A percentile compares a stretch with the other conserved stretches of the same genome.
phyloP scores from a whole-genome alignment of 1,140 invertebrate species.

The Eulimnadia texana region DNA sequence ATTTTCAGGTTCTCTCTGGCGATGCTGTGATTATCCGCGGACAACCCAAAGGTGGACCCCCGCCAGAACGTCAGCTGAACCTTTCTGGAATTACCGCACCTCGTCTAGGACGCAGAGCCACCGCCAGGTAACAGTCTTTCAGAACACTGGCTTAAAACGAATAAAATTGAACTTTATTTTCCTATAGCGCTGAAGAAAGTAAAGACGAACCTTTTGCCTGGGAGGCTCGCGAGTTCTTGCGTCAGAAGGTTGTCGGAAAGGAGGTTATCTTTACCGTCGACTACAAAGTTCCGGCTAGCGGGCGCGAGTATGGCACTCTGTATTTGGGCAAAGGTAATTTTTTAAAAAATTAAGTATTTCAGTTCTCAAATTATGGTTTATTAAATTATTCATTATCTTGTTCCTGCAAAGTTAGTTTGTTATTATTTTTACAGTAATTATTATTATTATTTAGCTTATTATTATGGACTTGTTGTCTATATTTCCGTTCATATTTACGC shows the following conservation, averaged over 20 bases:
- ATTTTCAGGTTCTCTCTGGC: conserved; percentile 67
- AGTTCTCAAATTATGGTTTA: no score
- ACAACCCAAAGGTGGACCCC: conserved; percentile 55
- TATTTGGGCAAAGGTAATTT: conserved; percentile 61
- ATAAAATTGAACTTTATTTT: no score
- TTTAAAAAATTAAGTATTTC: not conserved
- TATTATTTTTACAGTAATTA: no score
- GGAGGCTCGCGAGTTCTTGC: conserved; percentile 86
- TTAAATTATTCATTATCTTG: no score
- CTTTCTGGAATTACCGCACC: conserved; percentile 84
- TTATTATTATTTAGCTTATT: no score
- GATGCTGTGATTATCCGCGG: conserved; percentile 78
- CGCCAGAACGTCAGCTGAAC: conserved; percentile 76
- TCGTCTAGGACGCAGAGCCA: conserved; percentile 62
- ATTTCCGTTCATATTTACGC: conserved; percentile 19
- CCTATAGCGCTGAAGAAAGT: conserved; percentile 41
- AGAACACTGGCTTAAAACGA: conserved; percentile 21
- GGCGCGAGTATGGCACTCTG: conserved; percentile 73
- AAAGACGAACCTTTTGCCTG: conserved; percentile 90
- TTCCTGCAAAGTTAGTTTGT: no score
- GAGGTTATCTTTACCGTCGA: conserved; percentile 56
- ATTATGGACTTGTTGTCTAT: not conserved
- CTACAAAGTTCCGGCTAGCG: conserved; percentile 36
- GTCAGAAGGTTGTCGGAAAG: conserved; percentile 81
- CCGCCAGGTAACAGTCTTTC: conserved; percentile 43